Percentiles rank a stretch among this genome's conserved stretches.
These are phyloP conservation scores for Helicoverpa zea DNA, from an alignment of 1,140 invertebrate species.

Conservation along the genomic window DNA sequence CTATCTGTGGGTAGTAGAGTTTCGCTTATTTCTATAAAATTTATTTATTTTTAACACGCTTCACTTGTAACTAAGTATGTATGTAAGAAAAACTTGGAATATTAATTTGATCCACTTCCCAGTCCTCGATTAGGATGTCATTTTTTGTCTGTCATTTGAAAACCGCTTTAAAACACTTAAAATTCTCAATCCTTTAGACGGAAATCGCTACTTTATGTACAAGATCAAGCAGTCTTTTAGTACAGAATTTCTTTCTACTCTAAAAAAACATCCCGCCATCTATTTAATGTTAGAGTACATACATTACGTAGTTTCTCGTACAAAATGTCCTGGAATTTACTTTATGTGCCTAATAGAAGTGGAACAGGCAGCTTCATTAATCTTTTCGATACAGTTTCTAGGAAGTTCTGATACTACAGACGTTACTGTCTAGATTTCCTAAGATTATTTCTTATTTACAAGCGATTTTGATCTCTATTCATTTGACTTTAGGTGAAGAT, in stretches of 20 bases:
- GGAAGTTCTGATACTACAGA: slow-evolving; percentile 14
- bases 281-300: slow-evolving; percentile 6
- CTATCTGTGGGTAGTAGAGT: not conserved
- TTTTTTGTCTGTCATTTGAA: too few relatives aligned
- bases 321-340: not conserved
- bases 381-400: slow-evolving; percentile 26
- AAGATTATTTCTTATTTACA: slow-evolving; percentile 11
- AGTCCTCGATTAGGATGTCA: too few relatives aligned
- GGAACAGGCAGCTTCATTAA: slow-evolving; percentile 24
- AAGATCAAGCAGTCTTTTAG: too few relatives aligned
- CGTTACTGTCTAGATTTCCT: slow-evolving; percentile 4
- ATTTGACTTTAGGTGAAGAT: not conserved
- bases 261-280: not conserved
- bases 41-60: not conserved
- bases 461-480: slow-evolving; percentile 13
- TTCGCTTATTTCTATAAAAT: slow-evolving; percentile 12
- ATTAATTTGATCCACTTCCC: too few relatives aligned
- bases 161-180: too few relatives aligned
- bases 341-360: not conserved
- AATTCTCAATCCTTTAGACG: too few relatives aligned
- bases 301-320: not conserved
- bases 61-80: too few relatives aligned
- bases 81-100: too few relatives aligned
- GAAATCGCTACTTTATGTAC: too few relatives aligned
- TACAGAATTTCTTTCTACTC: too few relatives aligned